A percentile compares a stretch with the other conserved stretches of the same genome.
phyloP scores from a whole-genome alignment of 2,888 invertebrate species.

The Ernsta delagoae region DNA sequence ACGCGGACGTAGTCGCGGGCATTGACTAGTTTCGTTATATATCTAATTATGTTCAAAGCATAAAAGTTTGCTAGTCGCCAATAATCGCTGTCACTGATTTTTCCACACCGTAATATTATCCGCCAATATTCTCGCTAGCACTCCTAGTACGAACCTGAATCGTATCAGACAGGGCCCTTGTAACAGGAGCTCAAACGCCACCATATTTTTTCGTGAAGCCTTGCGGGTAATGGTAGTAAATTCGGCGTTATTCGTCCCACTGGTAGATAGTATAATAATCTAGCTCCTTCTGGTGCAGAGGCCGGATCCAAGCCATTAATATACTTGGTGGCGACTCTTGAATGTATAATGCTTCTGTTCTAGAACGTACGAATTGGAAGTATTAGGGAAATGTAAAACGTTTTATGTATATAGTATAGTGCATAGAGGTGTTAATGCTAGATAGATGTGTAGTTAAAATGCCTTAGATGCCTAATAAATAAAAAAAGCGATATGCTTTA shows the following conservation, averaged over 20 bases:
- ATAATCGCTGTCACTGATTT: no score
- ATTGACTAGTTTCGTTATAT: no score
- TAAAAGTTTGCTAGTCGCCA: no score
- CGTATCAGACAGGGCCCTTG: conserved; percentile 67
- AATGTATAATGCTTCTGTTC: neutral
- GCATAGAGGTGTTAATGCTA: no score
- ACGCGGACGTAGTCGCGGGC: no score
- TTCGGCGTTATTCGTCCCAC: conserved; percentile 63
- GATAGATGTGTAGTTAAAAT: no score
- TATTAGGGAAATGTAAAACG: neutral
- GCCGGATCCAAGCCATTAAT: conserved; percentile 17
- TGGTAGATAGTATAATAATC: conserved; percentile 56
- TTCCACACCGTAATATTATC: no score
- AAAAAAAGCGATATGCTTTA: no score
- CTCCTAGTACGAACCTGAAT: no score
- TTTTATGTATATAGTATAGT: neutral
- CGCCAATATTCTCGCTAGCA: no score
- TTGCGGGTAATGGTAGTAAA: conserved; percentile 72
- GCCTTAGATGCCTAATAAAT: no score
- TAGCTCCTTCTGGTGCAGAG: conserved; percentile 28
- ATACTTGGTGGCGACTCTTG: neutral
- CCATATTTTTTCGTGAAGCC: conserved; percentile 79
- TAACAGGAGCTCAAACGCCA: conserved; percentile 76
- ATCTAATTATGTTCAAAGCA: no score
- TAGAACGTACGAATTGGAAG: neutral